Base-by-base conservation (phyloP, 2,113 vertebrate species). In the Rana temporaria region DNA sequence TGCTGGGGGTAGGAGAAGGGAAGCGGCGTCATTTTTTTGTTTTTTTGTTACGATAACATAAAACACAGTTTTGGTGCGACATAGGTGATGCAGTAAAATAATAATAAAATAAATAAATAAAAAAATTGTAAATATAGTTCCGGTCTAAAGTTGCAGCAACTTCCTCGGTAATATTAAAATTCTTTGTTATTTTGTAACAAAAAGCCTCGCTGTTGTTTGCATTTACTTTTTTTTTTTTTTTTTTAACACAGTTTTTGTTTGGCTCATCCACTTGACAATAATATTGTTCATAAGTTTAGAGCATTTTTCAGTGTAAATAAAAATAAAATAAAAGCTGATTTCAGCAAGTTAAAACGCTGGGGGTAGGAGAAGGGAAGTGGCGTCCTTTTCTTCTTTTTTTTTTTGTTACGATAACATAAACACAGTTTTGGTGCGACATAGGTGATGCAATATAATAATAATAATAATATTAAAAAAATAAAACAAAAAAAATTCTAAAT, bases 201-300 rank as follows among this genome's bases (percentile, higher is more conserved):
- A 53, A 56, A 60, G 30, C 60, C 60, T 22, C 38, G 17, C 26
- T 32, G 16, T 52, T 42, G 53, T 48, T 69, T 38, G 55, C 66
- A 69, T 42, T 42, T 42, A 42, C 15, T 6, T 32, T 32, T 26
- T 69, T 56, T 17, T 14, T 6, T 30, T 30, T 30, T 30, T 30
- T 30, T 30, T 30, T 76, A 38, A 0, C 5, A 15, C 0, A 30
- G 70, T n/a, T 3, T 68, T 2, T 30, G 69, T 4, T 55, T 66
- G 59, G 71, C 55, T 68, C 20, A 20, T 56, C 34, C 78, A 20
- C n/a, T 60, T 48, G 71, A 74, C 32, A 59, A 74, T 62, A 48
- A 70, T 42, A 80, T 70, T 80, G 30, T 60, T 80, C 56, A 60
- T 80, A 70, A n/a, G 30, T 18, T 56, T 70, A 24, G 55, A 59